phyloP scores from a whole-genome alignment of 2,113 vertebrate species.

The Tautogolabrus adspersus region DNA sequence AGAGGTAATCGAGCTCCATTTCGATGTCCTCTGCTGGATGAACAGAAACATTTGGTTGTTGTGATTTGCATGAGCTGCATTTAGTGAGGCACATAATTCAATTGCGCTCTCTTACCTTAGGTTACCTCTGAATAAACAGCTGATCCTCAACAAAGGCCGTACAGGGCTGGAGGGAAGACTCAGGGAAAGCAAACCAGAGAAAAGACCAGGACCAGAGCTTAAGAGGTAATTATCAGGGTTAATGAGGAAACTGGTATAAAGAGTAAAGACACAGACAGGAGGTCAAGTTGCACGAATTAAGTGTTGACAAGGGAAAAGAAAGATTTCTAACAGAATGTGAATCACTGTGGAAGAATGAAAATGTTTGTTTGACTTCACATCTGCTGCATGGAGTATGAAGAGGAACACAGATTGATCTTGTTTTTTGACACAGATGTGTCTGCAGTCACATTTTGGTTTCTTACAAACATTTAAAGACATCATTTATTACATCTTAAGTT shows the following conservation, averaged over 20 bases:
- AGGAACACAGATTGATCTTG: too few relatives aligned
- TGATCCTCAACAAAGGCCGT: not conserved
- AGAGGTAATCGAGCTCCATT: not conserved
- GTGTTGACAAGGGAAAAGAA: not conserved
- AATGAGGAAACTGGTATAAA: not conserved
- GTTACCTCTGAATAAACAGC: not conserved
- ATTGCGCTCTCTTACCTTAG: constrained; percentile 1
- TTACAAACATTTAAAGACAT: too few relatives aligned
- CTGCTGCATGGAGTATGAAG: too few relatives aligned
- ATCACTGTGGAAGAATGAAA: not conserved
- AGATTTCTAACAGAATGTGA: too few relatives aligned
- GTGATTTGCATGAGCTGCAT: not conserved
- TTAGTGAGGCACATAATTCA: constrained; percentile 17
- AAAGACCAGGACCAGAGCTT: not conserved
- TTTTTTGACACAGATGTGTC: too few relatives aligned
- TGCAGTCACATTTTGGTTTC: too few relatives aligned
- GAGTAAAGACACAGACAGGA: not conserved
- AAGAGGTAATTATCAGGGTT: not conserved
- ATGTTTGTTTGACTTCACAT: too few relatives aligned
- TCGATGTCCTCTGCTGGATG: not conserved
- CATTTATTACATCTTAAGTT: too few relatives aligned
- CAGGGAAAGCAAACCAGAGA: not conserved
- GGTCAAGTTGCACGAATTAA: too few relatives aligned
- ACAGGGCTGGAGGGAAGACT: not conserved
- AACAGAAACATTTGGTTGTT: not conserved